These are phyloP conservation scores for Galeruca laticollis DNA, from an alignment of 2,888 invertebrate species.

Conservation along the genomic window DNA sequence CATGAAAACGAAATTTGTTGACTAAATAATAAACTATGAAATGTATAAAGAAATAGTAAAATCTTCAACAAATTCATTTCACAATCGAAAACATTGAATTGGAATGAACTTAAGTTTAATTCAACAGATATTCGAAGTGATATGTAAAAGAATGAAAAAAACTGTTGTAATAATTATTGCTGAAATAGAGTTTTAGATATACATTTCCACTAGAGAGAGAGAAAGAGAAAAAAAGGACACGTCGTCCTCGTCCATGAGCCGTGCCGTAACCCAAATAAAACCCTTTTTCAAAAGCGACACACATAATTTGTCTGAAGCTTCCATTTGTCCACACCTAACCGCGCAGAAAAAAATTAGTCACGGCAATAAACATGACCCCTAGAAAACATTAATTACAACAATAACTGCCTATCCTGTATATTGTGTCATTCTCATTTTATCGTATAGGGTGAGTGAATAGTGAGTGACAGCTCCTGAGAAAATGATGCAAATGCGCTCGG, in stretches of 20 bases:
- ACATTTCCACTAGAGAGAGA: too few species aligned
- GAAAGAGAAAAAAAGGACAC: neutral
- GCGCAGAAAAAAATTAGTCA: slow-evolving; percentile 52
- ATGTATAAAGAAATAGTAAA: too few species aligned
- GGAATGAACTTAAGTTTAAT: too few species aligned
- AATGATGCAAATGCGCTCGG: slow-evolving; percentile 23
- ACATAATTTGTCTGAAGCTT: slow-evolving; percentile 48
- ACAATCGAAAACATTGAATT: too few species aligned
- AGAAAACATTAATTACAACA: slow-evolving; percentile 52
- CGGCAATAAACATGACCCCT: slow-evolving; percentile 51
- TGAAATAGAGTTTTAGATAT: too few species aligned
- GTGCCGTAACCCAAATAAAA: slow-evolving; percentile 15
- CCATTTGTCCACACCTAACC: slow-evolving; percentile 48
- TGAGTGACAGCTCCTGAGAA: slow-evolving; percentile 42
- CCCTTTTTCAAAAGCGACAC: slow-evolving; percentile 13
- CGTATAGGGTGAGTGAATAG: slow-evolving; percentile 34
- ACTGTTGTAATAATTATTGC: too few species aligned
- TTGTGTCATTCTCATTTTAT: slow-evolving; percentile 37
- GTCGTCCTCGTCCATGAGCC: neutral
- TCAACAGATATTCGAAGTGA: too few species aligned
- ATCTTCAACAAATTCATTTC: too few species aligned
- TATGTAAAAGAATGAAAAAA: too few species aligned
- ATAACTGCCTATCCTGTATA: slow-evolving; percentile 46
- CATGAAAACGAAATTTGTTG: too few species aligned
- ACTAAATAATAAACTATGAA: too few species aligned